Conservation (phyloP, 2,797 vertebrate species). For the Oreochromis mossambicus region DNA sequence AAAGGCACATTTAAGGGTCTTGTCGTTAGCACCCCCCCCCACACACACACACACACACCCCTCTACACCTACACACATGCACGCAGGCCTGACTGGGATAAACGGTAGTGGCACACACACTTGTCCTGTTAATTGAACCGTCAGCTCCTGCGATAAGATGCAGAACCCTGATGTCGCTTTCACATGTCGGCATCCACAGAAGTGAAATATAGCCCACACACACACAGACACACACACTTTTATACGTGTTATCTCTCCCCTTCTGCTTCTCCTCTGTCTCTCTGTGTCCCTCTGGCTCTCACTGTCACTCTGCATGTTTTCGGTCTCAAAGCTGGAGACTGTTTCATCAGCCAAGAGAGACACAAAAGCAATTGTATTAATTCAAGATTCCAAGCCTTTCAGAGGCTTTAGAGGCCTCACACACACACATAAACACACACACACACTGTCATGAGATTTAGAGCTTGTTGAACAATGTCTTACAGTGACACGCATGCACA, state of each 20-base stretch:
- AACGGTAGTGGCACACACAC: constrained; percentile 43
- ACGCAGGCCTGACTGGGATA: constrained; percentile 33
- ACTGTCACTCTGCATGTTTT: constrained; percentile 64
- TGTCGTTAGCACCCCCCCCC: background rate
- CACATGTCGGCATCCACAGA: constrained; percentile 49
- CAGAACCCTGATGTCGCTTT: constrained; percentile 56
- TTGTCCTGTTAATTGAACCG: constrained; percentile 70
- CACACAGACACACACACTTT: constrained; percentile 16
- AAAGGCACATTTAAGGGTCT: constrained; percentile 7
- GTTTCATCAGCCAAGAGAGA: constrained; percentile 70
- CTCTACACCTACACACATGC: background rate
- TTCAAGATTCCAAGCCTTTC: constrained; percentile 59
- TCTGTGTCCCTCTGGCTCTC: constrained; percentile 55
- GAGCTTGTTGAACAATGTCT: constrained; percentile 67
- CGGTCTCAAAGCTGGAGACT: constrained; percentile 54
- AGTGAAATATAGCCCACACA: constrained; percentile 16
- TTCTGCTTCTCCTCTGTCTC: constrained; percentile 25
- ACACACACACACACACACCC: background rate
- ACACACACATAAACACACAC: constrained; percentile 3
- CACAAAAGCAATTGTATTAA: constrained; percentile 77
- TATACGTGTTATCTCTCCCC: constrained; percentile 17
- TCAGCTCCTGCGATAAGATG: constrained; percentile 61
- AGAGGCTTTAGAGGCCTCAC: constrained; percentile 50
- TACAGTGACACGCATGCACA: background rate
- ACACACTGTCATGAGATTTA: constrained; percentile 51